Percentiles rank a stretch among this genome's conserved stretches.
phyloP scores from a whole-genome alignment of 2,113 vertebrate genomes.

The Rhipidura dahli region DNA sequence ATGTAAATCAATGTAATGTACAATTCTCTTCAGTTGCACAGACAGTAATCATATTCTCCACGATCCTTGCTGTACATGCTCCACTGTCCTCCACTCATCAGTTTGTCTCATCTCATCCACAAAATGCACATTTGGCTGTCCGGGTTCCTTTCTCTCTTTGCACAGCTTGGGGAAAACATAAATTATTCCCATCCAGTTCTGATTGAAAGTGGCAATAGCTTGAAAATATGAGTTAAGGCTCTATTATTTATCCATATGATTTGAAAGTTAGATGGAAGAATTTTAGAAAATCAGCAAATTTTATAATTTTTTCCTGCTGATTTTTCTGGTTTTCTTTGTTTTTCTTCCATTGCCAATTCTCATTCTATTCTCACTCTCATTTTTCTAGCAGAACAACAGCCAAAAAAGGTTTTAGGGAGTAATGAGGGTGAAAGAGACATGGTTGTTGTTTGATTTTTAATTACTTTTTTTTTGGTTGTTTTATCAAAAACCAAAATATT shows the following conservation, averaged over 20 bases:
- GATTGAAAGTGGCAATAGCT: not conserved
- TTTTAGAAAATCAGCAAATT: not conserved
- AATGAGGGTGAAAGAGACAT: not conserved
- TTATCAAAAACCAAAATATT: not conserved
- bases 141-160: not conserved
- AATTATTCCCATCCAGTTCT: not conserved
- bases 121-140: not conserved
- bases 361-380: not conserved
- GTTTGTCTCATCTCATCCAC: not conserved
- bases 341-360: not conserved
- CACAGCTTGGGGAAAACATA: not conserved
- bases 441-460: not conserved
- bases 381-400: not conserved
- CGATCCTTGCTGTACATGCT: not conserved
- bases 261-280: not conserved
- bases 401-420: not conserved
- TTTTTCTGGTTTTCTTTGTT: not conserved
- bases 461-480: not conserved
- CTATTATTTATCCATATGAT: not conserved
- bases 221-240: not conserved
- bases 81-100: not conserved
- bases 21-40: not conserved
- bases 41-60: not conserved
- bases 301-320: not conserved
- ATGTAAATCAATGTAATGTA: not conserved